Evolutionary conservation across 1,140 invertebrate species (phyloP), one percentile per base, ranked within the genome.

Genomic region (Micrasema minimum): DNA sequence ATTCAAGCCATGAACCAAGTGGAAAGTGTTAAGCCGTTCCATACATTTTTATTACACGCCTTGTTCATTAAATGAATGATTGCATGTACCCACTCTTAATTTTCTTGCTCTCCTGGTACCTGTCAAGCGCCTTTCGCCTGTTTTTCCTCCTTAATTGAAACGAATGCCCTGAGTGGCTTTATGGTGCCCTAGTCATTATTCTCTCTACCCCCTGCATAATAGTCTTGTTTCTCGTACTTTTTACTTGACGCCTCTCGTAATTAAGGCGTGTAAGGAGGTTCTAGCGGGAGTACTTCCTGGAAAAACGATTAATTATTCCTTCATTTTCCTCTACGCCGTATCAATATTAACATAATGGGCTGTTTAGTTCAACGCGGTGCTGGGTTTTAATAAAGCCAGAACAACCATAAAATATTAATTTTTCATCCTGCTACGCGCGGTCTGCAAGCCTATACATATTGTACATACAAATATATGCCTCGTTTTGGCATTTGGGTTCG

Each of bases 201-300:
- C 62, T 66, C 48, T 66, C 62, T 10, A 2, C 55, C 20, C 16
- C 55, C 31, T 66, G 62, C 62, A 66, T 66, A 66, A 66, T 66
- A 51, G 62, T 66, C 62, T 64, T 66, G 62, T 66, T 50, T 11
- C 37, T 59, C 7, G 31, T 59, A 59, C 31, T 59, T 59, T 59
- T 59, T 59, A 23, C 55, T 59, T 26, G 55, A 59, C 55, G 35
- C 37, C 37, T 50, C 46, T 16, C 37, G 55, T 59, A 59, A 59
- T 59, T 59, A 59, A 59, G 38, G 55, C 20, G 55, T 59, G 55
- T 18, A 7, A 16, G 37, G 35, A 18, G 9, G 20, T 18, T 38
- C 10, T 35, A 5, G 35, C 37, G 37, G 31, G 9, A 38, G 12
- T 41, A 20, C 18, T 59, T 20, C 18, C 37, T 1, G 50, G 50